Conservation (phyloP, 2,797 vertebrate species). For the Gadopsis marmoratus region DNA sequence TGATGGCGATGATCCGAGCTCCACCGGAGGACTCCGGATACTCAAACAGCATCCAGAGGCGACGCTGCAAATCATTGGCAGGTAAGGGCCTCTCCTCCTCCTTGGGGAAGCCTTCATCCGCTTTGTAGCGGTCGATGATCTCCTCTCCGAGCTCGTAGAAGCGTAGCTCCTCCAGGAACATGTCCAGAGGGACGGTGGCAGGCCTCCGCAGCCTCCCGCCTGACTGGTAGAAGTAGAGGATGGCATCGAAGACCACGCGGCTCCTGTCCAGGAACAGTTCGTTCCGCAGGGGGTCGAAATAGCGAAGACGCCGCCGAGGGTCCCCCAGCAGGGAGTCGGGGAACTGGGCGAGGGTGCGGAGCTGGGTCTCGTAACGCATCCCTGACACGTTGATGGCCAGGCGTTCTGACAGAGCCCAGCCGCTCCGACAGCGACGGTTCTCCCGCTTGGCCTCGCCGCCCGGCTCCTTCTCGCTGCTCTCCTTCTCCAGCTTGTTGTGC, state of each 20-base stretch:
- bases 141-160: conserved; percentile 94
- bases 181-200: conserved; percentile 90
- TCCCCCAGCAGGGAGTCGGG: conserved; percentile 93
- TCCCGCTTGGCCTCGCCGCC: conserved; percentile 26
- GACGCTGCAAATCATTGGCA: conserved; percentile 80
- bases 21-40: conserved; percentile 93
- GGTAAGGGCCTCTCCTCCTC: conserved; percentile 88
- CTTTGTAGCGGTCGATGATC: conserved; percentile 88
- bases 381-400: conserved; percentile 95
- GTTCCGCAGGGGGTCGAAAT: conserved; percentile 90
- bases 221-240: conserved; percentile 96
- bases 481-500: conserved; percentile 75
- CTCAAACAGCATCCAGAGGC: conserved; percentile 94
- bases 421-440: conserved; percentile 61
- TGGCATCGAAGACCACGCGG: conserved; percentile 93
- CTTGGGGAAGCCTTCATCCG: conserved; percentile 91
- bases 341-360: conserved; percentile 91
- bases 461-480: conserved; percentile 58
- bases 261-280: conserved; percentile 95
- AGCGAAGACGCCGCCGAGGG: conserved; percentile 87
- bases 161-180: conserved; percentile 94
- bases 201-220: conserved; percentile 91
- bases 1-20: conserved; percentile 91
- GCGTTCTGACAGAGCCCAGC: conserved; percentile 83
- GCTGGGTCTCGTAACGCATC: conserved; percentile 92